Percentiles rank a stretch among this genome's conserved stretches.
These are phyloP conservation scores for Chaetodon trifascialis DNA, from an alignment of 2,113 vertebrate genomes.

Conservation along the genomic window DNA sequence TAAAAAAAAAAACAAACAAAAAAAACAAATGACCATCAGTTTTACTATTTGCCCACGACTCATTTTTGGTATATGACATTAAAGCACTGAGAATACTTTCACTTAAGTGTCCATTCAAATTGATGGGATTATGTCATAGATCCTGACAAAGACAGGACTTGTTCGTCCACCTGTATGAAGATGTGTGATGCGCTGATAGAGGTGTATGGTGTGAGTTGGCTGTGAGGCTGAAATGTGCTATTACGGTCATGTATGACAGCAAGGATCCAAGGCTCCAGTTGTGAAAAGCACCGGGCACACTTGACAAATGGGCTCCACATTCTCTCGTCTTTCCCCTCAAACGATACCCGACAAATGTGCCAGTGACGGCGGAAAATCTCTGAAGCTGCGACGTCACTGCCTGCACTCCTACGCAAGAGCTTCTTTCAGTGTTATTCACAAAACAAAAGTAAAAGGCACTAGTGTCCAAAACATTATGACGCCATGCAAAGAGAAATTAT, in stretches of 20 bases:
- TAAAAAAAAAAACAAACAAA: constrained; percentile 65
- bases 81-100: constrained; percentile 83
- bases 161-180: constrained; percentile 18
- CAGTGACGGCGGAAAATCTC: constrained; percentile 54
- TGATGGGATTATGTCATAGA: constrained; percentile 46
- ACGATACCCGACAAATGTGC: constrained; percentile 65
- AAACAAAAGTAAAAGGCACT: constrained; percentile 76
- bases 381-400: constrained; percentile 30
- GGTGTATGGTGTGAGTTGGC: constrained; percentile 46
- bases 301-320: constrained; percentile 73
- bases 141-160: constrained; percentile 30
- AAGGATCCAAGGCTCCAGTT: constrained; percentile 55
- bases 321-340: constrained; percentile 50
- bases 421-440: constrained; percentile 58
- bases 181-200: constrained; percentile 35
- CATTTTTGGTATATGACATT: constrained; percentile 92
- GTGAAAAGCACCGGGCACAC: constrained; percentile 62
- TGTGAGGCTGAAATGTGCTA: constrained; percentile 68
- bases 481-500: constrained; percentile 66
- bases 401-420: constrained; percentile 23
- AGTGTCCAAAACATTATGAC: constrained; percentile 63
- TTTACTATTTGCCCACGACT: constrained; percentile 87
- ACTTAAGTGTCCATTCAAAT: constrained; percentile 63
- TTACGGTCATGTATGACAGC: constrained; percentile 64
- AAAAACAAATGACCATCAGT: constrained; percentile 45